Base-by-base conservation (phyloP, 92 coral and sea anemone species). In the Heteractis magnifica region DNA sequence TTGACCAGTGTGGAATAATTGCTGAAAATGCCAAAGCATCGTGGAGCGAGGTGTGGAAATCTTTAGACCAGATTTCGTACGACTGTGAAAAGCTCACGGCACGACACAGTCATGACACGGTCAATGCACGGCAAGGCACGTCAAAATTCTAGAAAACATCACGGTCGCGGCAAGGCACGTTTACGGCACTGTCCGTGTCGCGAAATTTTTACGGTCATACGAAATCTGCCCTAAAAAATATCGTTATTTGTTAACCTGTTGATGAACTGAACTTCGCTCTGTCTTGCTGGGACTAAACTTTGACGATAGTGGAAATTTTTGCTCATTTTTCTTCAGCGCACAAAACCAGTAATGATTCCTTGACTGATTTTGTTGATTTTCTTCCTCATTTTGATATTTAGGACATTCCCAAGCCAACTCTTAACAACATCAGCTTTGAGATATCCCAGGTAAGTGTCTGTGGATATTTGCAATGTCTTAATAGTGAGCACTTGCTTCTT, bases 361-460 rank as follows among this genome's bases (percentile, higher is more conserved):
- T 62, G 64, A 18, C 18, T n/a, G 14, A 49, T 59, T 65, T 49
- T 62, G 72, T n/a, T 76, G 8, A 73, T 21, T 9, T 59, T 72
- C 8, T 23, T 58, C 64, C 16, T 75, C n/a, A 15, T 20, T 26
- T 75, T 19, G 19, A 15, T 58, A 64, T 20, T 48, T 55, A 92
- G 95, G 91, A 87, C 34, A 79, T 85, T 72, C 50, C 77, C 4
- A 49, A 26, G 6, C 87, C 90, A 15, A 84, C 91, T 15, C 83
- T 92, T 59, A 86, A 82, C 75, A 77, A 89, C 88, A 89, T 92
- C 71, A 89, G 76, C 76, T 92, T 92, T 79, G 79, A 84, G 58
- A 82, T 92, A 26, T 34, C 81, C 34, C 88, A 88, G 75, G 94
- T 91, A 86, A 10, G 41, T 44, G 21, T 60, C 14, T 65, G 9